Percentiles rank a stretch among this genome's conserved stretches.
Evolutionary conservation across 2,888 invertebrate genomes (phyloP).

Genomic region (Cephonodes hylas): DNA sequence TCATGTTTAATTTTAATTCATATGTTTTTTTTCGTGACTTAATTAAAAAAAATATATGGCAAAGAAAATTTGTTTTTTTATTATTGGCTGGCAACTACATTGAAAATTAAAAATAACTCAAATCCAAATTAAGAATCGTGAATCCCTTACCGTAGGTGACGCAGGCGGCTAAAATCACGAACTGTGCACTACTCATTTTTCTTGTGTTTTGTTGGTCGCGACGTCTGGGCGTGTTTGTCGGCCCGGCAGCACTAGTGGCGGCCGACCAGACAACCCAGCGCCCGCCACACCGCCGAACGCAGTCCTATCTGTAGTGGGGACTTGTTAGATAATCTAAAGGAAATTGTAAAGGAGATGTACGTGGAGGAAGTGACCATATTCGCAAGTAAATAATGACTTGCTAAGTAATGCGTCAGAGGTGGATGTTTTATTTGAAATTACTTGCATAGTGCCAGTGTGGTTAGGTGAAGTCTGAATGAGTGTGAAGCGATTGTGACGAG

Average conservation of each 20-base stretch:
- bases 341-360: not conserved
- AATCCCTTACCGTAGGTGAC: conserved; percentile 63
- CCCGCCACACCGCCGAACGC: conserved; percentile 35
- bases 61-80: too few species aligned
- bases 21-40: too few species aligned
- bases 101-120: not conserved
- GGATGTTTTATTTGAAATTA: too few species aligned
- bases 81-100: not conserved
- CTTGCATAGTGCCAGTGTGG: too few species aligned
- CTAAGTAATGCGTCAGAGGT: too few species aligned
- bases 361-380: not conserved
- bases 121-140: not conserved
- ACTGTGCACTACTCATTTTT: conserved; percentile 63
- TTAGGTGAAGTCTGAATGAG: too few species aligned
- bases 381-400: not conserved
- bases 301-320: conserved; percentile 50
- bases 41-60: too few species aligned
- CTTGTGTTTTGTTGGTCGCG: conserved; percentile 41
- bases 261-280: conserved; percentile 42
- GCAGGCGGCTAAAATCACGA: conserved; percentile 59
- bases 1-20: too few species aligned
- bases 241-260: conserved; percentile 65
- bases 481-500: too few species aligned
- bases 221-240: conserved; percentile 66
- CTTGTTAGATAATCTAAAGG: conserved; percentile 17